Evolutionary conservation across 2,113 vertebrate genomes (phyloP).

Genomic region (Epinephelus lanceolatus): DNA sequence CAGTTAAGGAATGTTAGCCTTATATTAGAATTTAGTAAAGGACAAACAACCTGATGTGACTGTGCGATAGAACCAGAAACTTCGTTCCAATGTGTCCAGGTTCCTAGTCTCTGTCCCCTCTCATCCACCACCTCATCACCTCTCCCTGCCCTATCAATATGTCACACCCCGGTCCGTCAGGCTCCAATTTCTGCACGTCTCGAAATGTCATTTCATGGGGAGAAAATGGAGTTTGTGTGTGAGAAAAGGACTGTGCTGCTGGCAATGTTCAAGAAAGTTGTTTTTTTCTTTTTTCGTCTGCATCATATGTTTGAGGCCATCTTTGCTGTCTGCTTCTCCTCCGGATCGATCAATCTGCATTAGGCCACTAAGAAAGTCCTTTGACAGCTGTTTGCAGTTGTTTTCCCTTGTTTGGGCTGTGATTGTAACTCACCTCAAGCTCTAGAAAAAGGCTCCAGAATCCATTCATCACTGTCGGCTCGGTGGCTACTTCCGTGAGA

Average conservation of each 20-base stretch:
- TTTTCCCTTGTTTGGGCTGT: not conserved
- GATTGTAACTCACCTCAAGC: constrained; percentile 10
- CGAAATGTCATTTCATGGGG: constrained; percentile 53
- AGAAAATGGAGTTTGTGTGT: constrained; percentile 31
- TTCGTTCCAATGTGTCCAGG: constrained; percentile 1
- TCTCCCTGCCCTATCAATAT: constrained; percentile 14
- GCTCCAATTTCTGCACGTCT: constrained; percentile 34
- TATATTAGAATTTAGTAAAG: not conserved
- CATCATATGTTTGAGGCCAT: constrained; percentile 15
- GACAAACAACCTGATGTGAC: not conserved
- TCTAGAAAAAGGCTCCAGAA: constrained; percentile 15
- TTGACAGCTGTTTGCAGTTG: constrained; percentile 51
- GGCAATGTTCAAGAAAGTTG: constrained; percentile 12
- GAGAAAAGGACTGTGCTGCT: not conserved
- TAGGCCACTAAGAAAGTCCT: constrained; percentile 17
- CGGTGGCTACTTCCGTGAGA: not conserved
- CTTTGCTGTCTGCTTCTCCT: constrained; percentile 7
- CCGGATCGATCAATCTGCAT: constrained; percentile 50
- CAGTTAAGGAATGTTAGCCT: not conserved
- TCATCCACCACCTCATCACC: constrained; percentile 26
- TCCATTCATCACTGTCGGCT: constrained; percentile 58
- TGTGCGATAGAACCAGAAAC: not conserved
- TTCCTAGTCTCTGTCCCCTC: not conserved
- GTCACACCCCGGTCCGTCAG: constrained; percentile 29
- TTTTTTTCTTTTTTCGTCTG: not conserved